Base-by-base conservation (phyloP, 1,140 invertebrate species). In the Drosophila pandora region DNA sequence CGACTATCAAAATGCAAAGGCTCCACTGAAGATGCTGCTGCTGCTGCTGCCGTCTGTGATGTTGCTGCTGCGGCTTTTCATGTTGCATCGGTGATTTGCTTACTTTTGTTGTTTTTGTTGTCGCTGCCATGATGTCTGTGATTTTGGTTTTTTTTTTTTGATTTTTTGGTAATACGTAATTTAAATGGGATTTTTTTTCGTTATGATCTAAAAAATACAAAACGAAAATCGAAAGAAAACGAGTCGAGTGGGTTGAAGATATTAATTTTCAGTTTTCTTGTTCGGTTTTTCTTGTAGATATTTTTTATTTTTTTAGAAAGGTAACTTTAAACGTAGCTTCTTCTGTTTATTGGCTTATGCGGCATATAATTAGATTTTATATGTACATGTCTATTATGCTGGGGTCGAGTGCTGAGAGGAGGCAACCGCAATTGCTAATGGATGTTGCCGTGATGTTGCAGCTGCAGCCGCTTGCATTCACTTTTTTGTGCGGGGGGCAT, bases 71-170 rank as follows among this genome's bases (percentile, higher is more conserved):
- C 25, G 67, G 79, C 53, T 82, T 71, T 34, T 62, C 50, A 55
- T 68, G 52, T 55, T 64, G 70, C 52, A 72, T 65, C 72, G 49
- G 75, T 79, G 78, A 80, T 84, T 89, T 82, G 72, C 13, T 68
- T 34, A 10, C 32, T 34, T 9, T 37, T 37, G 34, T 67, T 70
- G 67, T 37, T 73, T 68, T 61, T 70, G 67, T 65, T 73, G 76
- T 45, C 50, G 67, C 72, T 70, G 76, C 71, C 80, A 81, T 89
- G 79, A 75, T 81, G 85, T 84, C 77, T 89, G 75, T 75, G 59
- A 76, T 81, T 89, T 76, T 65, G 67, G 45, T 43, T 49, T 63
- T 58, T 65, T 23, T 71, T 49, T 78, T 68, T 47, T 34, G 47
- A 58, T 45, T 64, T 64, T 67, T 74, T 61, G 67, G 52, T 70